Evolutionary conservation across 2,888 invertebrate genomes (phyloP).

Genomic region (Cloeon dipterum): DNA sequence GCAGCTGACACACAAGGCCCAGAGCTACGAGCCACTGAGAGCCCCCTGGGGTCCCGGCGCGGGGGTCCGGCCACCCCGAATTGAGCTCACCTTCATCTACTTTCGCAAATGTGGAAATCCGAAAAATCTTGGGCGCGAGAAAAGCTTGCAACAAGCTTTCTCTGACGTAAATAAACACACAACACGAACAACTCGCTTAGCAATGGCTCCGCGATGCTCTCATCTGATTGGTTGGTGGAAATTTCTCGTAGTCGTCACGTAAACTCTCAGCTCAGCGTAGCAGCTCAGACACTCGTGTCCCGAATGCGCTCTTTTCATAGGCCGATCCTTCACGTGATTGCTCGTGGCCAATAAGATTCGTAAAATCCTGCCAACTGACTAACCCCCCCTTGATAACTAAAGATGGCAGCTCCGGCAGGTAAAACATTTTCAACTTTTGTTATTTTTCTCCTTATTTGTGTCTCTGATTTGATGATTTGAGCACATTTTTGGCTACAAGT

Average conservation of each 20-base stretch:
- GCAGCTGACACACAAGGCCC: too few species aligned
- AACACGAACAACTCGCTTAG: neutral
- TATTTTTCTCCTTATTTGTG: too few species aligned
- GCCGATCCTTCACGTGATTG: neutral
- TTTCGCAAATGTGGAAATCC: neutral
- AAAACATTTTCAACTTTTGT: neutral
- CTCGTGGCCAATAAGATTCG: neutral
- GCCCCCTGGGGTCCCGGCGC: too few species aligned
- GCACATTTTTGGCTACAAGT: neutral
- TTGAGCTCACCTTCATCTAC: slow-evolving; percentile 1
- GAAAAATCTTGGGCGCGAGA: neutral
- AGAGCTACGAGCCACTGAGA: too few species aligned
- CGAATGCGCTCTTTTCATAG: neutral
- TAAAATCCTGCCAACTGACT: neutral
- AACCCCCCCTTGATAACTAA: neutral
- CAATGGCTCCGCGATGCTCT: slow-evolving; percentile 1
- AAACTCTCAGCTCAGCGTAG: neutral
- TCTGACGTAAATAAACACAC: slow-evolving; percentile 1
- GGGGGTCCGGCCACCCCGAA: too few species aligned
- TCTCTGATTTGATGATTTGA: too few species aligned
- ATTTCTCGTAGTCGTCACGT: neutral
- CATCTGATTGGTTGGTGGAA: neutral
- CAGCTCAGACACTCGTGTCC: too few species aligned
- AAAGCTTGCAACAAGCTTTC: neutral
- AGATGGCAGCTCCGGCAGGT: slow-evolving; percentile 1